These are phyloP conservation scores for Scaptodrosophila lebanonensis DNA, from an alignment of 1,140 invertebrate genomes.

Conservation along the genomic window DNA sequence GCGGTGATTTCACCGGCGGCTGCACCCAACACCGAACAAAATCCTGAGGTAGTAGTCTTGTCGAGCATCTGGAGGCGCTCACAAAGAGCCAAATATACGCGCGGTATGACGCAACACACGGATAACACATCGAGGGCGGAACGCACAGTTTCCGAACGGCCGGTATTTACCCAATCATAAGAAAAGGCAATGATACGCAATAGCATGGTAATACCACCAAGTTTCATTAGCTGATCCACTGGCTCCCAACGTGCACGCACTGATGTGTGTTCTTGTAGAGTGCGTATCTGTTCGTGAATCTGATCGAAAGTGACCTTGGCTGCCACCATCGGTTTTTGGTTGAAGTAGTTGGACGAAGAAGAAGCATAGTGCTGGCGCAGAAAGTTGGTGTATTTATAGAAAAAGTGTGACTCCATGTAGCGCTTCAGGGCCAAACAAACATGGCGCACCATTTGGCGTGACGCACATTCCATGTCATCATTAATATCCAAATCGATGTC, in stretches of 20 bases:
- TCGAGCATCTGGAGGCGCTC: conserved; percentile 87
- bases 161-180: conserved; percentile 94
- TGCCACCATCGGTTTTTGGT: conserved; percentile 51
- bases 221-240: conserved; percentile 89
- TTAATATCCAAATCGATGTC: conserved; percentile 82
- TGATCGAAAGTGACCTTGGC: conserved; percentile 83
- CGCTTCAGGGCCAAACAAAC: conserved; percentile 93
- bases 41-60: conserved; percentile 83
- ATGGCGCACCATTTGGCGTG: conserved; percentile 95
- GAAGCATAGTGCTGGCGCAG: conserved; percentile 78
- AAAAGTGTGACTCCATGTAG: conserved; percentile 95
- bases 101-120: conserved; percentile 93
- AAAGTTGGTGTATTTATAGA: conserved; percentile 89
- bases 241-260: conserved; percentile 89
- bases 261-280: conserved; percentile 87
- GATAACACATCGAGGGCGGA: conserved; percentile 93
- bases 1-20: conserved; percentile 93
- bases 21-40: conserved; percentile 86
- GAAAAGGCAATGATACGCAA: conserved; percentile 92
- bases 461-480: conserved; percentile 94
- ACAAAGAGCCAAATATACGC: conserved; percentile 88
- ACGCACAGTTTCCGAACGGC: conserved; percentile 90
- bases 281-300: conserved; percentile 89
- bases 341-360: conserved; percentile 46
- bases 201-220: conserved; percentile 90